Evolutionary conservation across 1,140 invertebrate species (phyloP), one percentile per base, ranked within the genome.

Genomic region (Agrypnia vestita): DNA sequence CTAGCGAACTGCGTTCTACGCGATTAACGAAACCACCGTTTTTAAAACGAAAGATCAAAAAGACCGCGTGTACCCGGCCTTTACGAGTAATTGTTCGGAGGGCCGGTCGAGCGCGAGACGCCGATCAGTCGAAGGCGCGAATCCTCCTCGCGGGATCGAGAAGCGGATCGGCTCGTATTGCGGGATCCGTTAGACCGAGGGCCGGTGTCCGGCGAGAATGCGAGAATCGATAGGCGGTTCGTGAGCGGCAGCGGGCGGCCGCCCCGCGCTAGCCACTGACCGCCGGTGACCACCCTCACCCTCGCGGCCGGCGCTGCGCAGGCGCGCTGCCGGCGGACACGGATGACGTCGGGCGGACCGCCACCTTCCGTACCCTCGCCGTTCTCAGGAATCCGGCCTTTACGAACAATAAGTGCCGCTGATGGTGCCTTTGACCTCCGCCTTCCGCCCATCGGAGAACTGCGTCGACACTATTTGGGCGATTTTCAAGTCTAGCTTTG

Each of bases 301-400:
- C 81, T 80, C 82, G 73, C 78, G 76, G n/a, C 62, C 79, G 59
- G 47, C 69, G 51, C 21, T 75, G 82, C 78, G 78, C 62, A 77
- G 64, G 80, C 80, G 78, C 46, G 55, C 59, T 71, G 46, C 17
- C 59, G 25, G 46, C 59, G 75, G 75, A 76, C 78, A 25, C 47
- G 59, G 44, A 78, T 79, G 84, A 83, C 84, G 83, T 84, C 80
- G 80, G 75, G 35, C 62, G 47, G 61, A 83, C 83, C 19, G 53
- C 59, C 64, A 25, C 78, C 56, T 59, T 55, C 15, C 64, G 53
- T 71, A 67, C 79, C 67, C 71, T 46, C 74, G 15, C 64, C 64
- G n/a, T 35, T 21, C 13, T 51, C 19, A 11, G 25, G 17, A 35
- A 35, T 35, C 49, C 73, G 19, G 64, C 53, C 43, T 71, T 77